Conservation (phyloP, 1,140 invertebrate genomes). For the Drosophila aff. region DNA sequence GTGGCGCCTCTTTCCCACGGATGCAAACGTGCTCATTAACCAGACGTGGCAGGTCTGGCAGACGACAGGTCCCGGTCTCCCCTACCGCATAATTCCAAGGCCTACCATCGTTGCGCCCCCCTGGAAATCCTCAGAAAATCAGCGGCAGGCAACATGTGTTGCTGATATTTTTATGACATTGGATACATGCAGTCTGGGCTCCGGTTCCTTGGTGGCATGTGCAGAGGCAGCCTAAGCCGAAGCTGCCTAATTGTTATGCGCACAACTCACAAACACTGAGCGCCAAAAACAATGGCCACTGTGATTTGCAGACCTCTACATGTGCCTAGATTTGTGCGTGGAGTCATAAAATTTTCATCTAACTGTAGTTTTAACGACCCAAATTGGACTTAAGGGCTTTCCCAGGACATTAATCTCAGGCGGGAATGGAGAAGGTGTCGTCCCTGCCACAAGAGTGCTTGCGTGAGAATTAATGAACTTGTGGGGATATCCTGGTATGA, state of each 20-base stretch:
- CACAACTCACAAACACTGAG: conserved; percentile 52
- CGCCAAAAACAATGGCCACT: conserved; percentile 40
- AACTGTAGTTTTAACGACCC: conserved; percentile 52
- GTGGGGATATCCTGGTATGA: conserved; percentile 7
- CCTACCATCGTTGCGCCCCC: not conserved
- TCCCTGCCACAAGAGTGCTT: conserved; percentile 15
- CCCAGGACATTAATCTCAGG: conserved; percentile 21
- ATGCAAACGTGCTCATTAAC: conserved; percentile 52
- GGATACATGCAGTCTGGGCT: conserved; percentile 57
- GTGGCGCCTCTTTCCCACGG: conserved; percentile 26
- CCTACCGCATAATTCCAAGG: conserved; percentile 7
- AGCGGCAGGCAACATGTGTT: conserved; percentile 67
- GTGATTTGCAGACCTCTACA: conserved; percentile 44
- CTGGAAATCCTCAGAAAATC: conserved; percentile 44
- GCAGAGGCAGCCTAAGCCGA: conserved; percentile 57
- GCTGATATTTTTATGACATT: conserved; percentile 72
- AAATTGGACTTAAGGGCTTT: conserved; percentile 47
- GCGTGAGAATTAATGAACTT: conserved; percentile 22
- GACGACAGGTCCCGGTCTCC: conserved; percentile 33
- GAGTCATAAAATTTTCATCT: conserved; percentile 54
- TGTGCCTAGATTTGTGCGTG: conserved; percentile 12
- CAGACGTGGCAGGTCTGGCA: conserved; percentile 56
- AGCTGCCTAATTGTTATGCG: conserved; percentile 75
- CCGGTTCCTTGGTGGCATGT: conserved; percentile 24
- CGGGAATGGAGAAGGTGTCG: conserved; percentile 7